Base-by-base conservation (phyloP, 1,140 invertebrate species). In the Pseudomyrmex gracilis region DNA sequence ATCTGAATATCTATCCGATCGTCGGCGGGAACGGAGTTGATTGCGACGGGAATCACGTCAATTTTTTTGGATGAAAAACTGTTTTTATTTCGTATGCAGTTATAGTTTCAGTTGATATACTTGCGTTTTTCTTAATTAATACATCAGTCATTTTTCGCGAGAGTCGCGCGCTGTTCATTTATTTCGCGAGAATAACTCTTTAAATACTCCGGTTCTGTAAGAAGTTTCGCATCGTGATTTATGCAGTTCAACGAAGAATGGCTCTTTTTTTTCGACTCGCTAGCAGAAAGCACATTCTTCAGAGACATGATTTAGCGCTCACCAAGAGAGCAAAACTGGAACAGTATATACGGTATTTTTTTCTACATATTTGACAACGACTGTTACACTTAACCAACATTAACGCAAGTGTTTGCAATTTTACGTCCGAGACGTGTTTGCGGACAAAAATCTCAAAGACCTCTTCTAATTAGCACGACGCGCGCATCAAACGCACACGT, bases 61-160 rank as follows among this genome's bases (percentile, higher is more conserved):
- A 80, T 71, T 80, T 80, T 58, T 12, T 58, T n/a, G n/a, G n/a
- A 70, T 70, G 45, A 71, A 67, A 80, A 70, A 70, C 58, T 58
- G 22, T 58, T 80, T 34, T 34, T 71, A 80, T 70, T 70, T 58
- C 51, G 64, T 57, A 53, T 34, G 53, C 76, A 80, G 71, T 58
- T 80, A 34, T 34, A 70, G 66, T 80, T 22, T 58, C 58, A 67
- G 13, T 71, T 67, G 43, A 58, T 47, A 58, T 47, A 55, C 22
- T 34, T 34, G 34, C 55, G 43, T 20, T 53, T 53, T 67, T 70
- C 70, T 80, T 80, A 70, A 80, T 70, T 70, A 70, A 71, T 7
- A 15, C 13, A 34, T 20, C 34, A 34, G 34, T 34, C 45, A 45
- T 4, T 70, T 70, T 70, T 22, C 20, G 2, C 34, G n/a, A 10